phyloP scores from a whole-genome alignment of 30 jellyfish, hydroid and myxozoan species.

The Nemopilema nomurai region DNA sequence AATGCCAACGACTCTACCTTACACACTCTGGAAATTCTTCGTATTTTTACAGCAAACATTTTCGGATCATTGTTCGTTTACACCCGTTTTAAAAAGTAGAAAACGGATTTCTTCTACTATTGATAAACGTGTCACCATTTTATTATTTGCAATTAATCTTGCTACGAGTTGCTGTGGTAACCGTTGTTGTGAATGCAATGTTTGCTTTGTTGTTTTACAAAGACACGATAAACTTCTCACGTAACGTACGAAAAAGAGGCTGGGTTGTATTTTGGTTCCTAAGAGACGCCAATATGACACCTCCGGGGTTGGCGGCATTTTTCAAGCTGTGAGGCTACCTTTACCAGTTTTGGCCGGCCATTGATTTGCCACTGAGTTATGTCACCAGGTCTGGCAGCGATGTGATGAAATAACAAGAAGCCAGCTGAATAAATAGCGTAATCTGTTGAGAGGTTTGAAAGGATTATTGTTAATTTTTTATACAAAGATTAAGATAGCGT shows the following conservation, averaged over 20 bases:
- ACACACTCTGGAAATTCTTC: too few relatives aligned
- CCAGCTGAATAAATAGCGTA: not conserved
- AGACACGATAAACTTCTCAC: not conserved
- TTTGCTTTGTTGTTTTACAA: too few relatives aligned
- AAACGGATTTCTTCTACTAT: too few relatives aligned
- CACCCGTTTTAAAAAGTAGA: too few relatives aligned
- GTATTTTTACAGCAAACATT: too few relatives aligned
- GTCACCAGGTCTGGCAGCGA: not conserved
- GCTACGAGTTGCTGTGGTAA: too few relatives aligned
- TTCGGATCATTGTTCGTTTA: too few relatives aligned
- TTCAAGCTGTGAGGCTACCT: not conserved
- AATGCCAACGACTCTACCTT: too few relatives aligned
- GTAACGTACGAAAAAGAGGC: not conserved
- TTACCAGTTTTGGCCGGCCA: not conserved
- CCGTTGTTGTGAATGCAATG: too few relatives aligned
- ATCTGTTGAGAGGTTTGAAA: not conserved
- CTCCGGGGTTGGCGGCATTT: slow-evolving; percentile 1
- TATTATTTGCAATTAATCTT: too few relatives aligned
- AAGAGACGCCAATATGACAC: not conserved
- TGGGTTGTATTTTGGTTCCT: not conserved
- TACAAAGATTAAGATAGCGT: not conserved
- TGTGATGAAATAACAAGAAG: not conserved
- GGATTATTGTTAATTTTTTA: not conserved
- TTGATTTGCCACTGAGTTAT: not conserved
- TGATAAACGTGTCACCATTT: too few relatives aligned